A percentile compares a stretch with the other conserved stretches of the same genome.
These are phyloP conservation scores for Hypsibius dujardini DNA, from an alignment of 1,140 invertebrate genomes.

Conservation along the genomic window DNA sequence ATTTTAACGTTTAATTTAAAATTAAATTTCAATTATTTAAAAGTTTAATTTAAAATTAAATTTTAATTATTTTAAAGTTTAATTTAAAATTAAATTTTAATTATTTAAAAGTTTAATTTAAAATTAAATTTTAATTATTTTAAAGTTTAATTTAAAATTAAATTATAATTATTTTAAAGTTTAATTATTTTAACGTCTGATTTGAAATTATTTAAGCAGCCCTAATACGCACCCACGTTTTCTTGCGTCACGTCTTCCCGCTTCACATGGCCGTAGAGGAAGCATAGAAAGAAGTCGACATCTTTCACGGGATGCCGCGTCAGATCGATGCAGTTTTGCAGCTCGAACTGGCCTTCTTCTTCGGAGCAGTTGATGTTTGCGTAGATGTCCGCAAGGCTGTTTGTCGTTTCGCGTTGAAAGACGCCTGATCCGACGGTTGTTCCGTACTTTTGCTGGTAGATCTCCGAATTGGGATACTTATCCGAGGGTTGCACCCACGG, in stretches of 20 bases:
- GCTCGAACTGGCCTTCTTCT: neutral
- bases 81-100: no score
- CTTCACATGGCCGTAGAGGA: neutral
- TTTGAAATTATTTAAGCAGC: no score
- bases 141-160: no score
- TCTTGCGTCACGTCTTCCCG: neutral
- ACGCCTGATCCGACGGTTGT: neutral
- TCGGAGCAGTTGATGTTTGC: neutral
- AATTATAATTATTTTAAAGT: no score
- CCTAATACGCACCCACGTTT: neutral
- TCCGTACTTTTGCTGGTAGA: neutral
- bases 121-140: no score
- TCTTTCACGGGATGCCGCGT: neutral
- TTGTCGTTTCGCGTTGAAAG: neutral
- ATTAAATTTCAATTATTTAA: no score
- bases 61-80: no score
- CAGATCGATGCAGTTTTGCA: neutral
- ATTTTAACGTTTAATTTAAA: no score
- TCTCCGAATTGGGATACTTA: conserved; percentile 4
- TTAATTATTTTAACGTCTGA: no score
- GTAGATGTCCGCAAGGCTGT: neutral
- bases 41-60: no score
- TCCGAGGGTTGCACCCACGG: conserved; percentile 13
- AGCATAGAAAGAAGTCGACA: neutral
- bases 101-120: no score